Base-by-base conservation (phyloP, 2,888 invertebrate genomes). In the Caenorhabditis drosophilae region DNA sequence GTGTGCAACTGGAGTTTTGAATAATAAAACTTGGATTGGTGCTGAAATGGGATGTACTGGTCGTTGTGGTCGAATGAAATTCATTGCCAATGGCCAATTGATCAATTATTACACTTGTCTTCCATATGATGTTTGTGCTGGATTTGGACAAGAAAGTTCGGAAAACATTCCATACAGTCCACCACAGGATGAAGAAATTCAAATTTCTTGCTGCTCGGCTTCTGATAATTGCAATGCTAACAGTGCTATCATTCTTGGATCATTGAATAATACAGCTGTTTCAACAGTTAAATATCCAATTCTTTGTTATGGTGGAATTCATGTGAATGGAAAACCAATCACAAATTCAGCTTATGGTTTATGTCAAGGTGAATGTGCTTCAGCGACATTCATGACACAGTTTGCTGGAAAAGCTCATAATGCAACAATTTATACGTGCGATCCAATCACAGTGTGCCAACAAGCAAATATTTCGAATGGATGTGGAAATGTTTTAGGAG, bases 381-480 rank as follows among this genome's bases (percentile, higher is more conserved):
- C 66, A 7, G 35, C 67, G 46, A 55, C 36, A 46, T 22, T 73
- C 36, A 54, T 62, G 45, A 64, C 73, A 31, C 56, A 57, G 18
- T 49, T 52, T 53, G 58, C 58, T 26, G 61, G 61, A 38, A 25
- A 27, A 9, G 11, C 35, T 12, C 40, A 50, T 41, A 50, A 48
- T 42, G 73, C 68, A 36, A 54, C 66, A 25, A 48, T 73, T 42
- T 73, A 70, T 67, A 61, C 73, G n/a, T 73, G 73, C 48, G 73
- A 73, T 35, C 73, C 73, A 25, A 58, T 66, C 18, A 54, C 53
- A 41, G 36, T 73, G 57, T 73, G 73, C 56, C 38, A 31, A 40
- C 47, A 45, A 12, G 48, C 68, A 16, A 50, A 47, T 45, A 46
- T 56, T 1, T 31, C 53, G 18, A 60, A 66, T 53, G 46, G 49